Percentiles rank a stretch among this genome's conserved stretches.
These are phyloP conservation scores for Sakesphorus luctuosus DNA, from an alignment of 2,113 vertebrate genomes.

Conservation along the genomic window DNA sequence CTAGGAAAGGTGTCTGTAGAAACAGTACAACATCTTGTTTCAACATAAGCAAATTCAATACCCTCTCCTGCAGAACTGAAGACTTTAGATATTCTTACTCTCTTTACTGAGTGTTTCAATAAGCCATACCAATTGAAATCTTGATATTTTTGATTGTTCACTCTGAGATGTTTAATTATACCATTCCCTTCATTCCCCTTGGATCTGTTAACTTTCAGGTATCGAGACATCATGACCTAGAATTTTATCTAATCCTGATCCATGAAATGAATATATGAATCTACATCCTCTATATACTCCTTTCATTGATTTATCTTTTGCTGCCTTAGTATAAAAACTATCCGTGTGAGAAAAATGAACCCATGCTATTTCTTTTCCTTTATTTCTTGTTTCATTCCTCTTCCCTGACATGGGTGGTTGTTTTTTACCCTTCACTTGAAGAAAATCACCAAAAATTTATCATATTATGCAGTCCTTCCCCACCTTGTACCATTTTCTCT, in stretches of 20 bases:
- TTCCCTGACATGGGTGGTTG: no score
- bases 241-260: background rate
- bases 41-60: background rate
- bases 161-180: background rate
- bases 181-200: background rate
- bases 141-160: background rate
- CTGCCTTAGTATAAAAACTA: background rate
- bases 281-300: background rate
- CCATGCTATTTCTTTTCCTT: background rate
- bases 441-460: no score
- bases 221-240: fast-evolving
- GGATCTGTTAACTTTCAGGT: background rate
- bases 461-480: background rate
- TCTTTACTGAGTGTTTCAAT: background rate
- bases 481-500: background rate
- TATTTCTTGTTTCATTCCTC: background rate
- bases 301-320: background rate
- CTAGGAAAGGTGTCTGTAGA: background rate
- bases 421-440: background rate
- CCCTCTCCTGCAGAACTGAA: background rate
- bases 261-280: background rate
- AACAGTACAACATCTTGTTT: background rate
- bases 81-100: background rate
- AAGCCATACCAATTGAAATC: background rate
- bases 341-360: background rate